Conservation (phyloP, 2,113 vertebrate genomes). For the Tichodroma muraria region DNA sequence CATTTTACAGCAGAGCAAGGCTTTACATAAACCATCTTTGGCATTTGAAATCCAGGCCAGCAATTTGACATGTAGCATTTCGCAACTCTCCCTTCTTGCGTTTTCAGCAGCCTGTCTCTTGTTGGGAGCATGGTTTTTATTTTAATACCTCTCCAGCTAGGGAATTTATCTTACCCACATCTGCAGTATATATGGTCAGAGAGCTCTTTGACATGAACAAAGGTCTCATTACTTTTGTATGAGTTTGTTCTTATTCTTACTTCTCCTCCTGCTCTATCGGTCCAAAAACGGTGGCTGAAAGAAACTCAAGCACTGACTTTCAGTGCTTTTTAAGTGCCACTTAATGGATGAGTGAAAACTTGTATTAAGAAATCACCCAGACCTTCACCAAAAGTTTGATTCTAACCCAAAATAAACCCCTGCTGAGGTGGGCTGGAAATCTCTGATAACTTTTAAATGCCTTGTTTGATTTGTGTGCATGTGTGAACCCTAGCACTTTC, state of each 20-base stretch:
- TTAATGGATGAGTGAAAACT: constrained; percentile 40
- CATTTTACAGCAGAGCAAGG: constrained; percentile 73
- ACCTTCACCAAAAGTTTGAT: constrained; percentile 49
- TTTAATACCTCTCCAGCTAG: constrained; percentile 48
- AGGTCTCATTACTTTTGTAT: constrained; percentile 57
- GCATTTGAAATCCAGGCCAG: constrained; percentile 75
- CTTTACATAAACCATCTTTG: constrained; percentile 77
- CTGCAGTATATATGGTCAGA: constrained; percentile 57
- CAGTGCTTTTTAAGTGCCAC: constrained; percentile 9
- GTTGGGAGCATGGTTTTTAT: constrained; percentile 41
- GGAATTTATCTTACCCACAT: constrained; percentile 61
- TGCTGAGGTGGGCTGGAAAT: constrained; percentile 34
- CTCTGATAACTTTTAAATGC: constrained; percentile 55
- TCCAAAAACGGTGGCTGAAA: constrained; percentile 38
- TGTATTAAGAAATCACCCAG: constrained; percentile 51
- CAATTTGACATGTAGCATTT: constrained; percentile 72
- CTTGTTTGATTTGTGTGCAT: constrained; percentile 22
- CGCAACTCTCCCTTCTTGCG: constrained; percentile 56
- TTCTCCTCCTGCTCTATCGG: constrained; percentile 19
- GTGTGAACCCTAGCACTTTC: not conserved
- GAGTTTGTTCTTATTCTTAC: constrained; percentile 47
- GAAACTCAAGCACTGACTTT: not conserved
- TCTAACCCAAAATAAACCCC: constrained; percentile 54
- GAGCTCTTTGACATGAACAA: constrained; percentile 50
- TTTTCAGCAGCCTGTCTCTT: constrained; percentile 63